These are phyloP conservation scores for Oscheius sp. DNA, from an alignment of 2,888 invertebrate species.

Conservation along the genomic window DNA sequence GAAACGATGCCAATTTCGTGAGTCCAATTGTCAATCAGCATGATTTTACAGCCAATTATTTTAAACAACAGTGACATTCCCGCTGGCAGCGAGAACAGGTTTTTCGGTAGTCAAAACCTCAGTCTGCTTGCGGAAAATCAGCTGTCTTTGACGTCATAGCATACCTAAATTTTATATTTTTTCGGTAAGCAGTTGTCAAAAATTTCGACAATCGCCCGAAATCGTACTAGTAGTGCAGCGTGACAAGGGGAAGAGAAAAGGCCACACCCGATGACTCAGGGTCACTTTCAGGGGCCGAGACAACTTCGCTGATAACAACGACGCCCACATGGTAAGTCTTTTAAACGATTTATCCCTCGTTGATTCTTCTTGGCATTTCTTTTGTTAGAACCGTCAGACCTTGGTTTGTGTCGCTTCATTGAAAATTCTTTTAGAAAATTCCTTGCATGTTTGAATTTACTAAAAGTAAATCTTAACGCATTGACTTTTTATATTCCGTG, in stretches of 20 bases:
- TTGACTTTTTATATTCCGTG: not conserved
- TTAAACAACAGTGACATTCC: not conserved
- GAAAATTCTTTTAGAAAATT: too few species aligned
- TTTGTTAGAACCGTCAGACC: too few species aligned
- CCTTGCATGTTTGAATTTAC: too few species aligned
- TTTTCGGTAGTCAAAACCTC: not conserved
- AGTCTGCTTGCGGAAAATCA: too few species aligned
- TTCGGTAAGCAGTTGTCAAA: too few species aligned
- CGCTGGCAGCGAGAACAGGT: not conserved
- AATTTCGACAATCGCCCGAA: too few species aligned
- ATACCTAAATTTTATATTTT: too few species aligned
- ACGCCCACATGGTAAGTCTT: conserved; percentile 16
- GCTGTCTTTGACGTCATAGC: too few species aligned
- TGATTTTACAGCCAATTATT: not conserved
- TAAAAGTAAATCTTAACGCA: not conserved
- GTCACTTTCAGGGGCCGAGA: conserved; percentile 28
- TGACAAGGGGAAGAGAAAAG: conserved; percentile 8
- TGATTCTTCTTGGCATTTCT: not conserved
- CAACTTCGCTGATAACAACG: conserved; percentile 25
- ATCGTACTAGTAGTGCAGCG: conserved; percentile 24
- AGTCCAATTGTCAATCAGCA: conserved; percentile 13
- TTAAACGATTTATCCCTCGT: not conserved
- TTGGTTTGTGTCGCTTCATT: too few species aligned
- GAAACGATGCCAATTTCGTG: not conserved
- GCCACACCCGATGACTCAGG: conserved; percentile 33